Evolutionary conservation across 2,113 vertebrate genomes (phyloP).

Genomic region (Neolamprologus kungweensis): DNA sequence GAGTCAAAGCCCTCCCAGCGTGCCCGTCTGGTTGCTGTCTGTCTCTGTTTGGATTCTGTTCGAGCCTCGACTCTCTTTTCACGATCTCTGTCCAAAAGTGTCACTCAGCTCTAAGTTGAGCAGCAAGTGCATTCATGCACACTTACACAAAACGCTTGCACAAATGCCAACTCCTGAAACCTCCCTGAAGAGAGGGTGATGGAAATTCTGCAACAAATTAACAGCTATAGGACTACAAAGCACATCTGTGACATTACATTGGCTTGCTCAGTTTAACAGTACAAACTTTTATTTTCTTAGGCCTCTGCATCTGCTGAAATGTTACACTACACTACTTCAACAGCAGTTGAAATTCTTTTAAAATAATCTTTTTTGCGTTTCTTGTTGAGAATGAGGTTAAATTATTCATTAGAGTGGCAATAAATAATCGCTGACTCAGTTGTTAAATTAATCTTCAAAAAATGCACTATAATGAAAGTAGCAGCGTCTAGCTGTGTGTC

Average conservation of each 20-base stretch:
- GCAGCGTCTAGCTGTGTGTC: not conserved
- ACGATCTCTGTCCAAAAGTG: slow-evolving; percentile 45
- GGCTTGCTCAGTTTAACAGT: not conserved
- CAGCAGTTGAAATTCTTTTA: not conserved
- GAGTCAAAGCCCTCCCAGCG: slow-evolving; percentile 11
- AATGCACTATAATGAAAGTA: not conserved
- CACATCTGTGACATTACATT: not conserved
- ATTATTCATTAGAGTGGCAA: not conserved
- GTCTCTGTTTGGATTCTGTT: slow-evolving; percentile 31
- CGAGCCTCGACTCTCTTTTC: slow-evolving; percentile 36
- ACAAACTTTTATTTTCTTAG: not conserved
- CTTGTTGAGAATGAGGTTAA: not conserved
- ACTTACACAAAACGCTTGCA: not conserved
- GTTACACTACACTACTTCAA: not conserved
- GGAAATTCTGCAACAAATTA: not conserved
- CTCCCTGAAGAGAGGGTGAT: not conserved
- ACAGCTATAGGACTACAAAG: not conserved
- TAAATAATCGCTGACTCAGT: not conserved
- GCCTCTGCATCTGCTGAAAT: not conserved
- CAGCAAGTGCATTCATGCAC: slow-evolving; percentile 2
- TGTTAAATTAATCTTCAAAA: not conserved
- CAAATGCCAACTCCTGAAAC: slow-evolving; percentile 10
- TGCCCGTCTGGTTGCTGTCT: slow-evolving; percentile 33
- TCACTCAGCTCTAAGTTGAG: slow-evolving; percentile 48
- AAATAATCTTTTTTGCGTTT: not conserved